Evolutionary conservation across 2,888 invertebrate genomes (phyloP), one percentile per base, ranked within the genome.

Genomic region (Pharmacophagus antenor): DNA sequence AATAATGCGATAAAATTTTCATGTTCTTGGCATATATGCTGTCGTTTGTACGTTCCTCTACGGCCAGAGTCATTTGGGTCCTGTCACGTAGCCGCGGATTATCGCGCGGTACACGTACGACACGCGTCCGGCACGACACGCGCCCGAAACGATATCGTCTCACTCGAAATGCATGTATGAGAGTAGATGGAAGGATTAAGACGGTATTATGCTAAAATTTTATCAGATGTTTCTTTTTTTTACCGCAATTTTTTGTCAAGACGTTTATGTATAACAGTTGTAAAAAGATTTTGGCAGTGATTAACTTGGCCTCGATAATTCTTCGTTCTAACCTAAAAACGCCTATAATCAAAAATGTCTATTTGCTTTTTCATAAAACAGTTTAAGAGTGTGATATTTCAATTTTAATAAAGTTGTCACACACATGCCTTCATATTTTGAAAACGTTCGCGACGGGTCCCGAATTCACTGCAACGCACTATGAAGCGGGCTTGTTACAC

Each of bases 31-130:
- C 52, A 54, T 60, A 61, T 25, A 64, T 68, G 68, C 69, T 66
- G 64, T 50, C 52, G 63, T n/a, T n/a, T n/a, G n/a, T 74, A 70
- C 70, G 70, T 74, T 73, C 73, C 72, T 73, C 73, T 71, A 44
- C 61, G 42, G 31, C 57, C 27, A 60, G 65, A 71, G 68, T 69
- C 72, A 68, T 65, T 65, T 54, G 59, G 64, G 62, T 70, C 71
- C 67, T 68, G 68, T 70, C 76, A 74, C 76, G 77, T 77, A 74
- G 62, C 47, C 64, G 62, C 58, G 65, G 68, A 69, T 68, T 73
- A 73, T 73, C 58, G 59, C 63, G 62, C 65, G 64, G 62, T 61
- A 70, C 73, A 72, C 72, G 72, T 71, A 31, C 31, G 31, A 31
- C 31, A 31, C 31, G 31, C 8, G 31, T 31, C 31, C 31, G 31